Conservation (phyloP, 2,113 vertebrate species). For the Rhizomys pruinosus region DNA sequence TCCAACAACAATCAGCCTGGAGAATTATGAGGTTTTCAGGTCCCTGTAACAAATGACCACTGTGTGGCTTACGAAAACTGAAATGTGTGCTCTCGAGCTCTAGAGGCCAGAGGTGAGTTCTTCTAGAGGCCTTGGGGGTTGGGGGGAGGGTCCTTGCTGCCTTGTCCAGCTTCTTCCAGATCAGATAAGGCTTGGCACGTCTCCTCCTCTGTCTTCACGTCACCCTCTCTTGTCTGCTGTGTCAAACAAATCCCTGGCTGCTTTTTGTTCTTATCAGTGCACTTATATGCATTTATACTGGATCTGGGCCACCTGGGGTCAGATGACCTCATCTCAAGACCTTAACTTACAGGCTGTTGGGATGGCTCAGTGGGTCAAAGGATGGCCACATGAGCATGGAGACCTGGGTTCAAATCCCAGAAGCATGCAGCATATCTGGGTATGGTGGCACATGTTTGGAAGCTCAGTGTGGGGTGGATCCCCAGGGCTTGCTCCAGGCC, state of each 20-base stretch:
- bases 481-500: too few relatives aligned
- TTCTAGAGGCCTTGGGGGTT: rapidly evolving
- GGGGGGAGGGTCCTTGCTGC: rapidly evolving
- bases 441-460: background rate
- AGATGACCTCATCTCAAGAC: background rate
- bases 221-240: too few relatives aligned
- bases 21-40: background rate
- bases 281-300: rapidly evolving
- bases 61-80: background rate
- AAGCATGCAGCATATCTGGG: background rate
- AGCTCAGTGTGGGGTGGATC: background rate
- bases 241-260: background rate
- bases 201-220: background rate
- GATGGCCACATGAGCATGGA: background rate
- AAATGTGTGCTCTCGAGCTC: rapidly evolving
- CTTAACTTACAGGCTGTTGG: background rate
- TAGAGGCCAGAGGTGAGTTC: background rate
- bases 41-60: background rate
- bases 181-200: rapidly evolving
- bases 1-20: background rate
- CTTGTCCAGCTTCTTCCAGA: too few relatives aligned
- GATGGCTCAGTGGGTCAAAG: too few relatives aligned
- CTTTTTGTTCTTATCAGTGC: background rate
- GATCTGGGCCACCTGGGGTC: rapidly evolving
- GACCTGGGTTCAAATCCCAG: background rate